These are phyloP conservation scores for Trachelus stipa DNA, from an alignment of 2,888 invertebrate species.

Conservation along the genomic window DNA sequence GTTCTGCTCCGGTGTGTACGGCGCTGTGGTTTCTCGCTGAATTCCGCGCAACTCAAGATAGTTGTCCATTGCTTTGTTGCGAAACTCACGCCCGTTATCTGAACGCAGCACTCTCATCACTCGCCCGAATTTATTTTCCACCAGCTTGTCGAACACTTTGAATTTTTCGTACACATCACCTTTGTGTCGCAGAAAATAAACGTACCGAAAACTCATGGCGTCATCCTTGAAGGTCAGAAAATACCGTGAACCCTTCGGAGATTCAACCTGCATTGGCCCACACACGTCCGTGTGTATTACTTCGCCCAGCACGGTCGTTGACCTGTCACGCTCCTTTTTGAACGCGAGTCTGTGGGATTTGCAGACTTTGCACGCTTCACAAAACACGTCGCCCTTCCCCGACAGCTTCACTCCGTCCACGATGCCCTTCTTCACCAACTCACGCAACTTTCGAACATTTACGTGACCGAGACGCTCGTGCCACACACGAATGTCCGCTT, in stretches of 20 bases:
- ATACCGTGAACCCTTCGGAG: slow-evolving; percentile 19
- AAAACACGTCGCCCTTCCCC: slow-evolving; percentile 22
- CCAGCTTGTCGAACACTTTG: slow-evolving; percentile 24
- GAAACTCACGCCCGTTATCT: slow-evolving; percentile 35
- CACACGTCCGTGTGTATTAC: slow-evolving; percentile 29
- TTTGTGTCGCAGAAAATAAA: slow-evolving; percentile 29
- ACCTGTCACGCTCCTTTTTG: slow-evolving; percentile 19
- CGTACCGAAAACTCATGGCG: slow-evolving; percentile 26
- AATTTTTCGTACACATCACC: slow-evolving; percentile 25
- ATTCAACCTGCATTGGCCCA: slow-evolving; percentile 20
- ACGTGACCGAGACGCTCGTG: slow-evolving; percentile 36
- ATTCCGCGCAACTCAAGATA: too few relatives aligned
- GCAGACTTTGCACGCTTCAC: slow-evolving; percentile 34
- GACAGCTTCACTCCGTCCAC: slow-evolving; percentile 28
- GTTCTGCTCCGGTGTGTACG: slow-evolving; percentile 40
- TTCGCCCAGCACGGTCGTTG: slow-evolving; percentile 27
- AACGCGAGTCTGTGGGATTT: slow-evolving; percentile 34
- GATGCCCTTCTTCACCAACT: slow-evolving; percentile 22
- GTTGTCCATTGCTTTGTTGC: slow-evolving; percentile 10
- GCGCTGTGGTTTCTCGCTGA: neutral
- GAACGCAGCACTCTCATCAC: slow-evolving; percentile 29
- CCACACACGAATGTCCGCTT: slow-evolving; percentile 26
- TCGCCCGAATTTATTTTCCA: slow-evolving; percentile 32
- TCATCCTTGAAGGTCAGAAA: slow-evolving; percentile 29
- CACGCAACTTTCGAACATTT: slow-evolving; percentile 22